Evolutionary conservation across 2,888 invertebrate species (phyloP), one percentile per base, ranked within the genome.

Genomic region (Orchestes rusci): DNA sequence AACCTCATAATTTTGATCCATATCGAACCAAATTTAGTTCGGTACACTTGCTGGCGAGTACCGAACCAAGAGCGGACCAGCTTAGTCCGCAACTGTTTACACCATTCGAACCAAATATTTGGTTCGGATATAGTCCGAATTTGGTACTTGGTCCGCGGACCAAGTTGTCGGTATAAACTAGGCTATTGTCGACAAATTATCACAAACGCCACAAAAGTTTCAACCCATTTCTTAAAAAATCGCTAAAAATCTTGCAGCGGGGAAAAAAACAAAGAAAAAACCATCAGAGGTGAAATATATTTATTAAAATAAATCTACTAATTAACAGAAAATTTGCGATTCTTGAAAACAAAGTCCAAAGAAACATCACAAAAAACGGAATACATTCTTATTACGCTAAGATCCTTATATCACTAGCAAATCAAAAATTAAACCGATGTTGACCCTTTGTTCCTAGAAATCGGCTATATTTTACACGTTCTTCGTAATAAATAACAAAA

Each of bases 401-500:
- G 36, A 36, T 36, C 28, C 36, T 31, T 43, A 43, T 31, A 42
- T 34, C 12, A 40, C 34, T 42, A 41, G 19, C 38, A 29, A 39
- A 33, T 20, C 13, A 36, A 36, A 7, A 23, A 23, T 23, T 23
- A 23, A n/a, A n/a, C n/a, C n/a, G n/a, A 7, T 23, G 41, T 28
- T 39, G 44, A 28, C 42, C 42, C 38, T 34, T 47, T 42, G 37
- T 43, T 43, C 43, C 47, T 43, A 42, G 38, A 47, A 38, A 47
- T 31, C 30, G 23, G 41, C 7, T 23, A 17, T 42, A 43, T 31
- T 33, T 31, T 37, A 45, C 40, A 45, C 40, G 37, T 12, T 32
- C 30, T 19, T 27, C 37, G 12, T 17, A 52, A 57, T 55, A 55
- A 54, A 55, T 55, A 53, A n/a, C n/a, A n/a, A n/a, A n/a, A n/a